These are phyloP conservation scores for Polylopha cassiicola DNA, from an alignment of 2,888 invertebrate species.

Conservation along the genomic window DNA sequence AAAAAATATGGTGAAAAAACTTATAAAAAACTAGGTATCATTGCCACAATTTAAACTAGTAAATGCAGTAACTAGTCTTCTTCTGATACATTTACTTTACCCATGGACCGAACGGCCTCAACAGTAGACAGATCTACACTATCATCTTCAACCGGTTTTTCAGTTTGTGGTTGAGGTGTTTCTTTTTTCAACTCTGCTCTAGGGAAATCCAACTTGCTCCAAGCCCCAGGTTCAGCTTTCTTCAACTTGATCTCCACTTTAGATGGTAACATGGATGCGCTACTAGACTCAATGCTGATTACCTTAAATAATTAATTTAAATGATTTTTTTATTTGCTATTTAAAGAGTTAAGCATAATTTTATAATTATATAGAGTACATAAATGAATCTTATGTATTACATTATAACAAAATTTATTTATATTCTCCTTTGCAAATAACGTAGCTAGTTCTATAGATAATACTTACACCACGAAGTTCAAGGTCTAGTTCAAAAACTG, in stretches of 20 bases:
- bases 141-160: slow-evolving; percentile 63
- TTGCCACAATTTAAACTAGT: no score
- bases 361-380: neutral
- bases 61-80: no score
- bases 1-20: no score
- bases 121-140: slow-evolving; percentile 87
- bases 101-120: slow-evolving; percentile 62
- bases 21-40: no score
- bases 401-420: no score
- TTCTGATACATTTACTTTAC: slow-evolving; percentile 60
- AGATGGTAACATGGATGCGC: slow-evolving; percentile 87
- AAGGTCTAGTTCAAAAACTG: slow-evolving; percentile 84
- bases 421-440: no score
- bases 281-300: slow-evolving; percentile 83
- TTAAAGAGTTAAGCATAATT: slow-evolving; percentile 1
- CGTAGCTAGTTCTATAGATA: slow-evolving; percentile 14
- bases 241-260: slow-evolving; percentile 95
- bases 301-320: slow-evolving; percentile 75
- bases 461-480: slow-evolving; percentile 87
- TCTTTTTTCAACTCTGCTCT: slow-evolving; percentile 44
- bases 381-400: no score
- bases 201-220: slow-evolving; percentile 86
- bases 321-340: neutral
- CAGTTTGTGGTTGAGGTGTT: slow-evolving; percentile 29
- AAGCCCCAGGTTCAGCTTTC: slow-evolving; percentile 90